Base-by-base conservation (phyloP, 2,113 vertebrate genomes). In the Rana temporaria region DNA sequence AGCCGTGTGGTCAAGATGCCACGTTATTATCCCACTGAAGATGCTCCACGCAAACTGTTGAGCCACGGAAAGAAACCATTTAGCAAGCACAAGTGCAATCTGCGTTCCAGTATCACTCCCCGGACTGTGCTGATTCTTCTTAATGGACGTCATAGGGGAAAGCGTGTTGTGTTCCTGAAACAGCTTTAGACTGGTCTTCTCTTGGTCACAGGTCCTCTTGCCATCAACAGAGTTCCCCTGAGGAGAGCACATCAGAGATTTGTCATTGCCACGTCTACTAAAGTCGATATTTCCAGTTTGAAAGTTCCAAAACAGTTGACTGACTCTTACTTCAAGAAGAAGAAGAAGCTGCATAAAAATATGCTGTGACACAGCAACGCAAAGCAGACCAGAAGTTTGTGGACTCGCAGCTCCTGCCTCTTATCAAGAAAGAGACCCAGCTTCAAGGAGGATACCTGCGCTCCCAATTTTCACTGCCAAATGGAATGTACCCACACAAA, bases 201-300 rank as follows among this genome's bases (percentile, higher is more conserved):
- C 80, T 95, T 99, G 12, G 96, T 99, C 65, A 98, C 97, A 79
- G 98, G 98, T 76, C 97, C 98, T 84, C 88, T 98, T 86, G 86
- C 63, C 34, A 55, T 99, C 85, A 99, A 99, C 87, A 94, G 97
- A 24, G 96, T 99, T 30, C 98, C 98, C 24, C 92, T 99, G 89
- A 95, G 98, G 22, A 93, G 98, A 87, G 95, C 97, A 82, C 98
- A 99, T 84, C 98, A 99, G 92, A 99, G 98, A 87, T 99, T 99
- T 55, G 95, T 97, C 85, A 99, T 99, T 0, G 98, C 98, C 86
- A 99, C 98, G 0, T 93, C 91, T 64, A 99, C 98, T 38, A 98
- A 97, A 86, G 59, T 99, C 8, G 96, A 99, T 84, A 92, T 99
- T 87, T 91, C 96, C 32, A 86, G 89, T 6, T 88, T 99, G 80